These are phyloP conservation scores for Sphecodes monilicornis DNA, from an alignment of 2,888 invertebrate genomes.

Conservation along the genomic window DNA sequence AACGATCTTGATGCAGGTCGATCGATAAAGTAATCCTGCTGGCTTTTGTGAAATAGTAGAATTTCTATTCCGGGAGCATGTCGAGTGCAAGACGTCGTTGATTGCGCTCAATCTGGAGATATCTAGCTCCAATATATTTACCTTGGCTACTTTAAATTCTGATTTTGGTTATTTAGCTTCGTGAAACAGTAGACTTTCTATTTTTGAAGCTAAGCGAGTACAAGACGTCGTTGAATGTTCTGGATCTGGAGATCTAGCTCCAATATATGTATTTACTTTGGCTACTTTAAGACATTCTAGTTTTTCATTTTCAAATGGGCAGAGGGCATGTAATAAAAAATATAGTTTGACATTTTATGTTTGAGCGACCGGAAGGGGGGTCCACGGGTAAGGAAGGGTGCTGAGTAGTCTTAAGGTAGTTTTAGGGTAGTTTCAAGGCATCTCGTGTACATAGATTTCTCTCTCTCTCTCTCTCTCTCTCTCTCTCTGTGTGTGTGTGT, in stretches of 20 bases:
- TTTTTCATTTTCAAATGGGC: no score
- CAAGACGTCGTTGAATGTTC: background rate
- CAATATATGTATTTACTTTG: background rate
- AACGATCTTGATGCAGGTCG: background rate
- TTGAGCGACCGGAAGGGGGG: no score
- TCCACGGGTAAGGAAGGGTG: no score
- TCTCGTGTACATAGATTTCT: no score
- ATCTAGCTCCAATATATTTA: background rate
- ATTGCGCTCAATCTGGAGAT: background rate
- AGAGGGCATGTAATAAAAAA: no score
- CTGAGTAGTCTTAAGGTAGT: no score
- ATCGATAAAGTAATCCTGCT: slow-evolving; percentile 10
- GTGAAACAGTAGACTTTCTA: slow-evolving; percentile 1
- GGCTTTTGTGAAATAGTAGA: slow-evolving; percentile 3
- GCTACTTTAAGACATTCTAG: no score
- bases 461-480: no score
- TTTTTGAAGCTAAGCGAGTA: background rate
- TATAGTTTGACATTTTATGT: no score
- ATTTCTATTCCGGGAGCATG: background rate
- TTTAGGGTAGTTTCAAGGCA: no score
- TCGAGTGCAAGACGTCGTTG: background rate
- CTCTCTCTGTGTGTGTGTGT: no score
- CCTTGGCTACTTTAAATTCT: background rate
- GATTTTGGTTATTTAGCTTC: background rate
- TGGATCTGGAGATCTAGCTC: background rate